A percentile compares a stretch with the other conserved stretches of the same genome.
Evolutionary conservation across 1,140 invertebrate genomes (phyloP).

Genomic region (Araneus ventricosus): DNA sequence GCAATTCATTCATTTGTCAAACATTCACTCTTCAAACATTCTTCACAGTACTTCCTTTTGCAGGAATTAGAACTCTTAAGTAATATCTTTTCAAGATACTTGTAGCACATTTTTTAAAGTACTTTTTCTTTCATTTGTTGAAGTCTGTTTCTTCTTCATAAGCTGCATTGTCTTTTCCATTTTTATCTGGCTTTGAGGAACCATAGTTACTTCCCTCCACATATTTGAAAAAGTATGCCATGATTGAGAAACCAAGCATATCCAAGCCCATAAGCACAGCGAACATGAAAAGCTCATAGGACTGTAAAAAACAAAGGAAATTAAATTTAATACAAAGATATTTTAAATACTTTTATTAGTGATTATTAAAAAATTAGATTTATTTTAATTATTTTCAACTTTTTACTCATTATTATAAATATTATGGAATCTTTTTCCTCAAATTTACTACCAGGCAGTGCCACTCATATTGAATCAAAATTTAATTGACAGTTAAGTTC

Average conservation of each 20-base stretch:
- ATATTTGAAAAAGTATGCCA: conserved; percentile 84
- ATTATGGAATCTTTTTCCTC: no score
- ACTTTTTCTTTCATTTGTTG: conserved; percentile 54
- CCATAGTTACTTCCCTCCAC: conserved; percentile 70
- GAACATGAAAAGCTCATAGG: conserved; percentile 93
- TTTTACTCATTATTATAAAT: no score
- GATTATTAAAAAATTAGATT: no score
- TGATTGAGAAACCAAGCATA: conserved; percentile 89
- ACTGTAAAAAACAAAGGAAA: conserved; percentile 84
- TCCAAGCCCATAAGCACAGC: conserved; percentile 90
- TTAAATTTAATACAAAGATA: no score
- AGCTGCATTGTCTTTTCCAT: conserved; percentile 54
- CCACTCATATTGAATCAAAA: no score
- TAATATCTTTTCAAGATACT: not conserved
- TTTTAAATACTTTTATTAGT: no score
- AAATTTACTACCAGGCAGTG: no score
- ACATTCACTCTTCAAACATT: no score
- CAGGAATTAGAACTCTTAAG: not conserved
- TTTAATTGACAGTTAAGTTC: no score
- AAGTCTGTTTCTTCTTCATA: conserved; percentile 72
- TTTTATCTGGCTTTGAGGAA: conserved; percentile 53
- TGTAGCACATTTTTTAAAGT: not conserved
- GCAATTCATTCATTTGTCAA: not conserved
- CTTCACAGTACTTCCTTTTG: not conserved
- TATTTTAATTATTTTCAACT: no score